Evolutionary conservation across 2,113 vertebrate species (phyloP).

Genomic region (Puffinus mauretanicus): DNA sequence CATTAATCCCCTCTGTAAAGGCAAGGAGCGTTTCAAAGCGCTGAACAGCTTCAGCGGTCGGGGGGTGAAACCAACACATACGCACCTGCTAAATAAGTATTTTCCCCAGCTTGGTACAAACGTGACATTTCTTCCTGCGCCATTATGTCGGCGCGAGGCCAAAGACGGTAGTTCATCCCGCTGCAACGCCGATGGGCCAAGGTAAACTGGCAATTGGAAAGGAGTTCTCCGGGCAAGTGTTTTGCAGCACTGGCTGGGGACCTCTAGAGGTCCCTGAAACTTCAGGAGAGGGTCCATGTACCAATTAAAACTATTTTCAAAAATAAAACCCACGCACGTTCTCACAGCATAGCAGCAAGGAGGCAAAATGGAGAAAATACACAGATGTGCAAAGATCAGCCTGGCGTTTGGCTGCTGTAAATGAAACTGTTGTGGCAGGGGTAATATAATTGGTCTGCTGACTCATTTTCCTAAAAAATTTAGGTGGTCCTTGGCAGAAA

Average conservation of each 20-base stretch:
- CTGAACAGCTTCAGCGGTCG: not conserved
- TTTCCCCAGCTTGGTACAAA: not conserved
- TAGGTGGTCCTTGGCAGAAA: not conserved
- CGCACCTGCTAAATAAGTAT: not conserved
- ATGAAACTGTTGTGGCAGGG: not conserved
- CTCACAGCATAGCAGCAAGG: not conserved
- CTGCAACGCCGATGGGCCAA: rapidly evolving
- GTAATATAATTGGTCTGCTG: not conserved
- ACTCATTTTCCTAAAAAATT: not conserved
- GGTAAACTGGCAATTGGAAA: not conserved
- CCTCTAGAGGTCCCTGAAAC: not conserved
- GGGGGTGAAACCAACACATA: not conserved
- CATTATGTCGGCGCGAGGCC: not conserved
- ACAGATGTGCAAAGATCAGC: not conserved
- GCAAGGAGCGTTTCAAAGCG: not conserved
- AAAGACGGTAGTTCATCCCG: rapidly evolving
- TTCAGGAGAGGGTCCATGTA: not conserved
- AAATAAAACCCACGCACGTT: rapidly evolving
- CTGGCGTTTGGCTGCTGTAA: not conserved
- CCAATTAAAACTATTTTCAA: not conserved
- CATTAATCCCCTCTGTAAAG: not conserved
- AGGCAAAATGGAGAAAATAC: not conserved
- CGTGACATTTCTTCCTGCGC: not conserved
- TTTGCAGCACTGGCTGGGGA: not conserved
- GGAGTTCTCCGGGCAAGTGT: not conserved